Conservation (phyloP, 2,888 invertebrate species). For the Troides aeacus region DNA sequence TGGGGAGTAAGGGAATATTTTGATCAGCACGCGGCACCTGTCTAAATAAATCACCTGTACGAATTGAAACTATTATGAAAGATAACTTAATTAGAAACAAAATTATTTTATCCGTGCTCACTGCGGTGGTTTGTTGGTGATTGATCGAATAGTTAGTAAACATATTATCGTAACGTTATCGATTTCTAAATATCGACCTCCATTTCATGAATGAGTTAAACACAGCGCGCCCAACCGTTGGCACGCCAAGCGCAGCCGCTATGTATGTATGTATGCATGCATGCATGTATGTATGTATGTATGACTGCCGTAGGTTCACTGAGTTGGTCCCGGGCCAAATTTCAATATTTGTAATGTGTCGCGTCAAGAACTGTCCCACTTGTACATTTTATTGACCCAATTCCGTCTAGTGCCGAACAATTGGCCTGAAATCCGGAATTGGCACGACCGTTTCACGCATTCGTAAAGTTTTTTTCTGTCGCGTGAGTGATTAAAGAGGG, state of each 20-base stretch:
- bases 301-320: neutral
- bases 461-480: neutral
- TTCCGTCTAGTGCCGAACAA: conserved; percentile 16
- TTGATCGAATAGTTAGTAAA: too few relatives aligned
- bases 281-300: too few relatives aligned
- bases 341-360: conserved; percentile 22
- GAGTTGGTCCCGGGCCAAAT: conserved; percentile 27
- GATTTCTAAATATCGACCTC: neutral
- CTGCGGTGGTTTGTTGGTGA: too few relatives aligned
- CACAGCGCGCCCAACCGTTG: neutral
- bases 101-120: too few relatives aligned
- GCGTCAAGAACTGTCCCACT: conserved; percentile 22
- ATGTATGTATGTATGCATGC: neutral
- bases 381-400: conserved; percentile 24
- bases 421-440: conserved; percentile 15
- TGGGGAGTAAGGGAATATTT: too few relatives aligned
- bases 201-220: conserved; percentile 22
- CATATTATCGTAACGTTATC: too few relatives aligned
- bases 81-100: too few relatives aligned
- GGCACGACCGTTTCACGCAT: neutral
- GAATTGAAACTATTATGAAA: too few relatives aligned
- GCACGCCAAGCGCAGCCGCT: neutral
- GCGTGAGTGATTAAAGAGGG: too few relatives aligned
- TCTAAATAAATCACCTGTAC: too few relatives aligned
- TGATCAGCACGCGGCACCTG: too few relatives aligned